These are phyloP conservation scores for Rhinolophus ferrumequinum DNA, from an alignment of 2,113 vertebrate species.

Conservation along the genomic window DNA sequence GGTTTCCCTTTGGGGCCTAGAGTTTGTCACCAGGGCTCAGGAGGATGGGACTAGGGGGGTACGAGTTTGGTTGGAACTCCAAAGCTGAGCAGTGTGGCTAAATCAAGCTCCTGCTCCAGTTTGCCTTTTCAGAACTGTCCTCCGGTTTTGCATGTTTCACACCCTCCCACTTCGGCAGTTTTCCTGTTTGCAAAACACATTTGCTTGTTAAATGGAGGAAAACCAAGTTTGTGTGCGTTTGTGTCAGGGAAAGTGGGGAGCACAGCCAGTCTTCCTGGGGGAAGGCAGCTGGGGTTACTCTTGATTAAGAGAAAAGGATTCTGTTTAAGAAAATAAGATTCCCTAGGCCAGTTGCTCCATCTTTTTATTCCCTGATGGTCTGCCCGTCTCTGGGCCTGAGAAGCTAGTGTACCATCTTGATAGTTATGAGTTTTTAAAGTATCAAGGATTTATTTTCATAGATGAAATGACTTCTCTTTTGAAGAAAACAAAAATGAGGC, in stretches of 20 bases:
- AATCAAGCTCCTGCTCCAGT: slow-evolving; percentile 46
- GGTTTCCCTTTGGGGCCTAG: slow-evolving; percentile 20
- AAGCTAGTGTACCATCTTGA: not conserved
- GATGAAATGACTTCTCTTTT: not conserved
- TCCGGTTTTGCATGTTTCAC: slow-evolving; percentile 67
- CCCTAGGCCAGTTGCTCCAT: not conserved
- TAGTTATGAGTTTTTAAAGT: not conserved
- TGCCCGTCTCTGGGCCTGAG: not conserved
- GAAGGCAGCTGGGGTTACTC: slow-evolving; percentile 60
- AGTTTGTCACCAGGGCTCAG: not conserved
- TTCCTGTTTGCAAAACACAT: slow-evolving; percentile 76
- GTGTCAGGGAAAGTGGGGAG: slow-evolving; percentile 58
- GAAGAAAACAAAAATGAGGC: not conserved
- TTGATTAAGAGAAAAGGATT: slow-evolving; percentile 14
- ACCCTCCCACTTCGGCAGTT: slow-evolving; percentile 75
- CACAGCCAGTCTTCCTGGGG: slow-evolving; percentile 51
- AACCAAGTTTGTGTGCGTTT: slow-evolving; percentile 63
- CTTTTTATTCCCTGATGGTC: not conserved
- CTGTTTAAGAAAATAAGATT: not conserved
- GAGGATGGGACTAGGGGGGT: not conserved
- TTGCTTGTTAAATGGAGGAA: slow-evolving; percentile 76
- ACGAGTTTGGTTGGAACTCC: not conserved
- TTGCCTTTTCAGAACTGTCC: slow-evolving; percentile 65
- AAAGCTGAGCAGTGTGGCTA: slow-evolving; percentile 11
- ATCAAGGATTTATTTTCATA: not conserved